Base-by-base conservation (phyloP, 2,113 vertebrate genomes). In the Corythoichthys intestinalis region DNA sequence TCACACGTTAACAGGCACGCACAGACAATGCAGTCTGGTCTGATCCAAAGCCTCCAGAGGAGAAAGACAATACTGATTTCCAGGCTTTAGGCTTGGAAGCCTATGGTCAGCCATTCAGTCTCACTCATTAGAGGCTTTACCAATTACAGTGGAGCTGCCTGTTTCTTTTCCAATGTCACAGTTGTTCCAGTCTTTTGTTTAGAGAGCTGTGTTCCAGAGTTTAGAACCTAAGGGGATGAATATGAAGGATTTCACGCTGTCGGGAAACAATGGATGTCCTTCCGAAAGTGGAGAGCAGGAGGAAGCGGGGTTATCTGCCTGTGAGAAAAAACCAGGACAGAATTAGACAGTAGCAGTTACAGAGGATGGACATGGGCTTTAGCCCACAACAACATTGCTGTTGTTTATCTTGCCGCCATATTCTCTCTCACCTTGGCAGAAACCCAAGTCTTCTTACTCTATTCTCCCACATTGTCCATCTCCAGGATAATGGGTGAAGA, bases 111-210 rank as follows among this genome's bases (percentile, higher is more conserved):
- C 70, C 78, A 76, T 78, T 76, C 71, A 82, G 65, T 13, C 20
- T 50, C 38, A 3, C 76, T 83, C 80, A 83, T 82, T 84, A 84
- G 72, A 73, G 67, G 70, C 59, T 71, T 77, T 82, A 79, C 74
- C 78, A 85, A 83, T 86, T 79, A 78, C 71, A 39, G 62, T 39
- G 67, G 65, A 74, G 56, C 69, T 60, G 74, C 59, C 73, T 75
- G 69, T 72, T 75, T 67, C 65, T 69, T 68, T 70, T 65, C 71
- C 71, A 69, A 57, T 11, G 4, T 77, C 76, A 77, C 41, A 6
- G 61, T 70, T 77, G 75, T 80, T 84, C 68, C 66, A 46, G 68
- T 52, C 64, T 64, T 83, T 82, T 86, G 79, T 87, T 70, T 75
- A 0, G 46, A 64, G 65, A 35, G 70, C 69, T 58, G 46, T 53